phyloP scores from a whole-genome alignment of 2,888 invertebrate species.

The Tiliacea citrago region DNA sequence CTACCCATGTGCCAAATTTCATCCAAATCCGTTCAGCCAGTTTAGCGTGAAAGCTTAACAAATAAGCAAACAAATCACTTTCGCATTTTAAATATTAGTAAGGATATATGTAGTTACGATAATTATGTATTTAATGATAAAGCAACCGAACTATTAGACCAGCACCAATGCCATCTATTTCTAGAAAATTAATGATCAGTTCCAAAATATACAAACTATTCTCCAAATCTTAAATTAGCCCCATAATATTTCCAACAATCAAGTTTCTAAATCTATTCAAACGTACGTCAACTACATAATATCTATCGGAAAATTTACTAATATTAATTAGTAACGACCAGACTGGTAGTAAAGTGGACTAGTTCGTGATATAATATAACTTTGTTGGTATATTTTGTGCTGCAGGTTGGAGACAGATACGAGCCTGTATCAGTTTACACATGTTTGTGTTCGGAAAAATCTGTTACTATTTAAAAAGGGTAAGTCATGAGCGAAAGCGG shows the following conservation, averaged over 20 bases:
- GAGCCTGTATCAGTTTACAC: slow-evolving; percentile 35
- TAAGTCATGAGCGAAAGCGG: slow-evolving; percentile 17
- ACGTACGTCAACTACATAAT: slow-evolving; percentile 19
- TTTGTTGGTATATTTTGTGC: slow-evolving; percentile 1
- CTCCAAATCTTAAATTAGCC: not conserved
- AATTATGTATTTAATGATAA: too few relatives aligned
- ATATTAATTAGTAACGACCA: slow-evolving; percentile 46
- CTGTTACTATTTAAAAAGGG: slow-evolving; percentile 30
- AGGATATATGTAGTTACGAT: too few relatives aligned
- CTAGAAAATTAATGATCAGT: not conserved
- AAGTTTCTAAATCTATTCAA: slow-evolving; percentile 39
- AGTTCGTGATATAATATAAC: slow-evolving; percentile 25
- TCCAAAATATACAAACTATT: not conserved
- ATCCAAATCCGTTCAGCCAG: too few relatives aligned
- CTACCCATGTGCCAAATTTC: too few relatives aligned
- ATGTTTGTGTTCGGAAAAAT: slow-evolving; percentile 22
- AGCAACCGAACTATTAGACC: too few relatives aligned
- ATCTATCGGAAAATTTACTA: slow-evolving; percentile 48
- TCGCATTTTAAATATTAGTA: too few relatives aligned
- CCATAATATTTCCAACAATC: slow-evolving; percentile 3
- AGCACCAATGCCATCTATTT: not conserved
- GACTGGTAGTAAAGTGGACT: slow-evolving; percentile 40
- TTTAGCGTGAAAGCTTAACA: too few relatives aligned
- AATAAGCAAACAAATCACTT: too few relatives aligned
- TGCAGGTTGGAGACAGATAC: slow-evolving; percentile 55